Base-by-base conservation (phyloP, 2,113 vertebrate genomes). In the Antigone vipio region DNA sequence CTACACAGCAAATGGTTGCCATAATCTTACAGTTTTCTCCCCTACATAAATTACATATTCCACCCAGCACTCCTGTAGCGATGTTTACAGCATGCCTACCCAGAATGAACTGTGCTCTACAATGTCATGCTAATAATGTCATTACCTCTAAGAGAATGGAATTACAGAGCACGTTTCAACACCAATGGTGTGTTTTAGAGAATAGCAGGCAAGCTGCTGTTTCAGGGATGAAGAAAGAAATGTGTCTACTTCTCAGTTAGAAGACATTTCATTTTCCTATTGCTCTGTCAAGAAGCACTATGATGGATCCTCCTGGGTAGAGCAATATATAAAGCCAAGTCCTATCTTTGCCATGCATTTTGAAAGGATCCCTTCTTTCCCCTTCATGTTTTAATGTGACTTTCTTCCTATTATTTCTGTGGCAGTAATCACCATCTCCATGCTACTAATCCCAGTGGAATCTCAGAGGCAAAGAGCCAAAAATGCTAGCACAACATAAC, bases 391-490 rank as follows among this genome's bases (percentile, higher is more conserved):
- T 79, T 83, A 55, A 53, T 67, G 63, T 85, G 67, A 80, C 75
- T 96, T 94, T 92, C 59, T 59, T 93, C 74, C 78, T 90, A 35
- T 80, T 93, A 79, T 73, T 94, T 85, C 63, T 76, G 78, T 56
- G 88, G 62, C 85, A 85, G 34, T 89, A 93, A 93, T 89, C 89
- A 72, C 83, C 73, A 87, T 75, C 69, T 89, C 92, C 77, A 34
- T 67, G 85, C 79, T 92, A 42, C 59, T 95, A 94, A 93, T 96
- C 88, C 86, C 75, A 87, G 85, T 89, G 95, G 90, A 94, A 95
- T 96, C 90, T 96, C 79, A 72, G 83, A 71, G 92, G 89, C 93
- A 87, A 80, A 92, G 93, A 84, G 90, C 92, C 93, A 95, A 59
- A 95, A 92, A 49, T 35, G 22, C 83, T 52, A 60, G 90, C 79